A percentile compares a stretch with the other conserved stretches of the same genome.
Conservation (phyloP, 92 coral and sea anemone species). For the Chrysogorgia sp. region DNA sequence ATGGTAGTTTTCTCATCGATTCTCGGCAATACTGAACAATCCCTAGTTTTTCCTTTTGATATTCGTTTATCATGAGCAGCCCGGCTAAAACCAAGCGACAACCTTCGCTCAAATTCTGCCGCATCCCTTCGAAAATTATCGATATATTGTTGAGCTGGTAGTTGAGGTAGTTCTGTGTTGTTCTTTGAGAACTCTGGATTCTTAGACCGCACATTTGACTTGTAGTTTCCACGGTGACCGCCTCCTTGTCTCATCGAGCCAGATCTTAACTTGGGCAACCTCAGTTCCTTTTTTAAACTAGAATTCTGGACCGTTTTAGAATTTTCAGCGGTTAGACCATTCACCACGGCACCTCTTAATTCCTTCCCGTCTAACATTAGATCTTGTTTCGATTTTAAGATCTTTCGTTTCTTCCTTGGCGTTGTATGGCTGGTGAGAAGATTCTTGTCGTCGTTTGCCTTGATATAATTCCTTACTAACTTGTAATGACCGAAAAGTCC, state of each 20-base stretch:
- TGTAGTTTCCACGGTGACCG: not conserved
- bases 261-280: slow-evolving; percentile 25
- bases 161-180: slow-evolving; percentile 32
- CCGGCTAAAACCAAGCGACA: slow-evolving; percentile 17
- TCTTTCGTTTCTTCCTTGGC: not conserved
- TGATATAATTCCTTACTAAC: slow-evolving; percentile 2
- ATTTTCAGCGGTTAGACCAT: not conserved
- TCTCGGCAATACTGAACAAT: slow-evolving; percentile 16
- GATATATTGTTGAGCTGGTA: slow-evolving; percentile 39
- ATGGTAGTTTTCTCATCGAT: slow-evolving; percentile 16
- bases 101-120: slow-evolving; percentile 34
- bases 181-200: slow-evolving; percentile 17
- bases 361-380: slow-evolving; percentile 14
- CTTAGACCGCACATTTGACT: not conserved
- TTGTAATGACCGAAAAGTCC: slow-evolving; percentile 10
- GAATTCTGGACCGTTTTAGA: not conserved
- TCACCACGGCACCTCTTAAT: not conserved
- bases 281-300: not conserved
- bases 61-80: not conserved
- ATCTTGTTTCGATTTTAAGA: not conserved
- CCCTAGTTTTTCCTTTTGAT: slow-evolving; percentile 10
- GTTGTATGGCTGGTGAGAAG: not conserved
- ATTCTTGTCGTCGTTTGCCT: not conserved
- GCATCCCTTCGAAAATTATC: slow-evolving; percentile 39
- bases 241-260: slow-evolving; percentile 1